Evolutionary conservation across 2,113 vertebrate species (phyloP).

Genomic region (Myxocyprinus asiaticus): DNA sequence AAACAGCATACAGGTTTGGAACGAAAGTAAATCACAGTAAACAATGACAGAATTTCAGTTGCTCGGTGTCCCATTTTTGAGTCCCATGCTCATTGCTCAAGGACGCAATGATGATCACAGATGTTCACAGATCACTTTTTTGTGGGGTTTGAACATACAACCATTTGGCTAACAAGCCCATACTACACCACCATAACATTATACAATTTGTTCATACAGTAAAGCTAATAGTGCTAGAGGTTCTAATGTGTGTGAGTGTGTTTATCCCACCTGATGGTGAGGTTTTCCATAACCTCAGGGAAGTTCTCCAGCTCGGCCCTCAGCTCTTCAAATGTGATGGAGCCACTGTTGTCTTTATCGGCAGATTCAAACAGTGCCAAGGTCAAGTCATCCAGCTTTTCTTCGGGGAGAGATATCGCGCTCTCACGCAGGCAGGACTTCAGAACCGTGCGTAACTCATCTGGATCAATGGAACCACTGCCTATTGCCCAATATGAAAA

Average conservation of each 20-base stretch:
- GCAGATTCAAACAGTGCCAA: conserved; percentile 83
- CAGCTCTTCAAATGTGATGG: conserved; percentile 91
- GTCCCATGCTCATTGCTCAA: too few relatives aligned
- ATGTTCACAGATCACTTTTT: too few relatives aligned
- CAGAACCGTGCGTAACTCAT: conserved; percentile 81
- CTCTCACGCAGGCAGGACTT: conserved; percentile 84
- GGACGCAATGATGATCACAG: too few relatives aligned
- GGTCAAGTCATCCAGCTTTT: conserved; percentile 83
- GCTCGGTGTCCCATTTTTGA: too few relatives aligned
- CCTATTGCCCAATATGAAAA: too few relatives aligned
- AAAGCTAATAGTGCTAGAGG: not conserved
- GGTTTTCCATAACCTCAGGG: conserved; percentile 88
- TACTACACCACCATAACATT: too few relatives aligned
- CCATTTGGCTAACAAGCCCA: too few relatives aligned
- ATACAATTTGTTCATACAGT: too few relatives aligned
- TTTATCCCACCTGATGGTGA: conserved; percentile 92
- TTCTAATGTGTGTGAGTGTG: not conserved
- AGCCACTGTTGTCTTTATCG: conserved; percentile 80
- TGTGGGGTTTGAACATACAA: too few relatives aligned
- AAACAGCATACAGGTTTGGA: too few relatives aligned
- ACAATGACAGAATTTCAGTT: too few relatives aligned
- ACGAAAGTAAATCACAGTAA: too few relatives aligned
- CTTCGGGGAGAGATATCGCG: conserved; percentile 81
- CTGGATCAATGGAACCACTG: conserved; percentile 84
- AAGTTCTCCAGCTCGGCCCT: conserved; percentile 81